Evolutionary conservation across 1,140 invertebrate species (phyloP).

Genomic region (Globodera rostochiensis): DNA sequence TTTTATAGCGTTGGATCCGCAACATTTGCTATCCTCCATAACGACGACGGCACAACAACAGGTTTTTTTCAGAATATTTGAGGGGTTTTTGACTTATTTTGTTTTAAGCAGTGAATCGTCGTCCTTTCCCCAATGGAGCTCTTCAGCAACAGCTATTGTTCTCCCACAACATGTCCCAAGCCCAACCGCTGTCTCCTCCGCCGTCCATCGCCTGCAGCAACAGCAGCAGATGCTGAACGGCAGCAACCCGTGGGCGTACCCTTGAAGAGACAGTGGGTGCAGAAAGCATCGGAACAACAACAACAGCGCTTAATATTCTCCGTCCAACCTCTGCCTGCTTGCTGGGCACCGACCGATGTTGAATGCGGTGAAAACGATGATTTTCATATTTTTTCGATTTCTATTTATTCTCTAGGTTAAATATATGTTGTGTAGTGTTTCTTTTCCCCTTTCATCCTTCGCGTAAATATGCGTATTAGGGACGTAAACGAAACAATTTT

Average conservation of each 20-base stretch:
- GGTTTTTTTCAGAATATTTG: not conserved
- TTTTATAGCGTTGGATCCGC: constrained; percentile 56
- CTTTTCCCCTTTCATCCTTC: too few relatives aligned
- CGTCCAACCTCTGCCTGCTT: not conserved
- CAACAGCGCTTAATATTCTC: not conserved
- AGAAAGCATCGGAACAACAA: constrained; percentile 1
- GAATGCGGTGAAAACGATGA: not conserved
- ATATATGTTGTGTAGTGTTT: too few relatives aligned
- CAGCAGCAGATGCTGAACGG: not conserved
- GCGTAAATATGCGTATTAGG: too few relatives aligned
- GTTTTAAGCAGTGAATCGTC: not conserved
- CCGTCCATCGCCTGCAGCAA: not conserved
- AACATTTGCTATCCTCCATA: constrained; percentile 22
- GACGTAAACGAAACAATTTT: too few relatives aligned
- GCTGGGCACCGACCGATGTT: not conserved
- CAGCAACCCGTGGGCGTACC: constrained; percentile 23
- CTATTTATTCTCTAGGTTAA: too few relatives aligned
- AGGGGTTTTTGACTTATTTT: not conserved
- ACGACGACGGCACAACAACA: constrained; percentile 4
- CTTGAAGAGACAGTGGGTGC: not conserved
- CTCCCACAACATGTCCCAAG: too few relatives aligned
- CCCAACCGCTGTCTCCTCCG: too few relatives aligned
- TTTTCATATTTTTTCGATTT: not conserved
- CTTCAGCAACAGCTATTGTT: not conserved
- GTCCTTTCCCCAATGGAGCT: not conserved